These are phyloP conservation scores for Chaitophorus viminalis DNA, from an alignment of 2,888 invertebrate genomes.

Conservation along the genomic window DNA sequence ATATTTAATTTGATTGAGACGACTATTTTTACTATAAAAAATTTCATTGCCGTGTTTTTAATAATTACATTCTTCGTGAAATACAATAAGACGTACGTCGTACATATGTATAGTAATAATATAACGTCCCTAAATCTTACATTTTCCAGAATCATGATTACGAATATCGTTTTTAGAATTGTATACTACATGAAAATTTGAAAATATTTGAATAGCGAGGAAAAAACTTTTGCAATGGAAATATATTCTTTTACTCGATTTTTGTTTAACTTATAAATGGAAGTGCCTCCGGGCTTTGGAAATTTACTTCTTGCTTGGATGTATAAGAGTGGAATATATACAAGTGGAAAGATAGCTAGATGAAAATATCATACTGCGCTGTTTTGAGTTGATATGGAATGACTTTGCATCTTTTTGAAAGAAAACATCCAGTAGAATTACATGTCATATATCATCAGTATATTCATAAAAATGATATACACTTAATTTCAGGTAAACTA, in stretches of 20 bases:
- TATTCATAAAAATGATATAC: no score
- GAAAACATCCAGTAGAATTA: neutral
- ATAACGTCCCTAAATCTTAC: neutral
- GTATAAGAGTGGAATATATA: neutral
- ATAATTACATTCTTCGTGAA: neutral
- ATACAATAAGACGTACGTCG: no score
- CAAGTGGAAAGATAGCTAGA: neutral
- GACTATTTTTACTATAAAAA: neutral
- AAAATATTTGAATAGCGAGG: neutral
- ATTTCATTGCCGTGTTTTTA: neutral
- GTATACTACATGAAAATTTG: neutral
- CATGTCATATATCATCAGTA: no score
- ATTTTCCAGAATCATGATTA: neutral
- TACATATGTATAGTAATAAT: no score
- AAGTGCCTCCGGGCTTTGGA: neutral
- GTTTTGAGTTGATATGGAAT: neutral
- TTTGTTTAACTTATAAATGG: slow-evolving; percentile 16
- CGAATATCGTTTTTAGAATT: neutral
- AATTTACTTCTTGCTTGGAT: slow-evolving; percentile 10
- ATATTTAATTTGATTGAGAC: neutral
- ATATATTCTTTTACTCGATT: neutral
- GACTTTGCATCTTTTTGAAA: neutral
- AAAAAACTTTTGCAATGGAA: neutral
- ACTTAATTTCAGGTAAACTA: no score
- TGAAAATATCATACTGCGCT: neutral